Conservation (phyloP, 2,797 vertebrate genomes). For the Eptatretus atami region DNA sequence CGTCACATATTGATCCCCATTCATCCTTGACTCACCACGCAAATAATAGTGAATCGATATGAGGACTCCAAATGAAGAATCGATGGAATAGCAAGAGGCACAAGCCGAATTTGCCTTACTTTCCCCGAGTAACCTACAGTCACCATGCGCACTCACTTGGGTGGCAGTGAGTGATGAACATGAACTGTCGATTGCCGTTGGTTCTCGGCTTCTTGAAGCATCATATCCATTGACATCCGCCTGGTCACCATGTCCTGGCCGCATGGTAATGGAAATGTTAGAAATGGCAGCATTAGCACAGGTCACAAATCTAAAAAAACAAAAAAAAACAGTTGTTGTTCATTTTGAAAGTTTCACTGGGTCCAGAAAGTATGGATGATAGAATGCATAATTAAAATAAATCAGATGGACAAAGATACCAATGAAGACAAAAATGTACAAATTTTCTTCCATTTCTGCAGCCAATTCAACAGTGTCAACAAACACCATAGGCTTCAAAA, state of each 20-base stretch:
- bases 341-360: conserved; percentile 1
- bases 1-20: too few species aligned
- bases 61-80: too few species aligned
- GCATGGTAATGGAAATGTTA: neutral
- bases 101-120: too few species aligned
- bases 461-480: too few species aligned
- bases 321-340: conserved; percentile 1
- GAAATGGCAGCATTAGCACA: conserved; percentile 7
- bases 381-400: neutral
- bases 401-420: neutral
- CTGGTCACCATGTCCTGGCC: conserved; percentile 71
- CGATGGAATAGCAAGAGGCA: too few species aligned
- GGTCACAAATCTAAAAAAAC: conserved; percentile 9
- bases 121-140: too few species aligned
- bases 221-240: conserved; percentile 75
- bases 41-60: too few species aligned
- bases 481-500: too few species aligned
- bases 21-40: too few species aligned
- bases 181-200: conserved; percentile 54
- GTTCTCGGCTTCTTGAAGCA: conserved; percentile 46
- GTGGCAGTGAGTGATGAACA: conserved; percentile 62
- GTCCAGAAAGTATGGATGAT: neutral
- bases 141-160: conserved; percentile 25
- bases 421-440: neutral
- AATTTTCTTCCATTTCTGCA: too few species aligned